A percentile compares a stretch with the other conserved stretches of the same genome.
phyloP scores from a whole-genome alignment of 2,888 invertebrate species.

The Cerceris ruficornis region DNA sequence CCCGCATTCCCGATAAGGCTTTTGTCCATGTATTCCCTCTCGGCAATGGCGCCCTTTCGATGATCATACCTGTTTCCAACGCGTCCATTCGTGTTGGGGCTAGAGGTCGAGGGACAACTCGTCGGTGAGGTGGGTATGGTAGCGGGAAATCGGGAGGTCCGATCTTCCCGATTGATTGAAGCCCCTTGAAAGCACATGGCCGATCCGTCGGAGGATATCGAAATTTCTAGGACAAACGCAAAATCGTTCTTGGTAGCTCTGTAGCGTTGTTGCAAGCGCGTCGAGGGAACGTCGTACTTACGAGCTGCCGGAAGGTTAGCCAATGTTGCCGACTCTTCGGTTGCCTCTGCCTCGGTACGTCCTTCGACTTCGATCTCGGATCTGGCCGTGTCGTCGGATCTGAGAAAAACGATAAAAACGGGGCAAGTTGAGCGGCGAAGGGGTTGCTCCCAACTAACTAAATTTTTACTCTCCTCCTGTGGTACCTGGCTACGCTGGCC shows the following conservation, averaged over 20 bases:
- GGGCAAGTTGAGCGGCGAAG: no score
- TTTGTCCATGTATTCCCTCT: constrained; percentile 81
- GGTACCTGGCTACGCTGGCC: constrained; percentile 85
- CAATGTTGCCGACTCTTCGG: constrained; percentile 79
- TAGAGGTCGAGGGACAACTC: constrained; percentile 69
- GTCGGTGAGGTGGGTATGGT: constrained; percentile 75
- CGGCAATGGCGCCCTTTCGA: constrained; percentile 74
- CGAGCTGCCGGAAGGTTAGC: constrained; percentile 72
- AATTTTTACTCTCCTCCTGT: no score
- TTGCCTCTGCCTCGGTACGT: constrained; percentile 81
- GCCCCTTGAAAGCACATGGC: neutral
- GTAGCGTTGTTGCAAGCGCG: no score
- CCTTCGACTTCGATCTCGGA: constrained; percentile 83
- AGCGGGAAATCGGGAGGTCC: constrained; percentile 56
- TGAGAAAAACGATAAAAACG: constrained; percentile 8
- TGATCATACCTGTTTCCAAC: constrained; percentile 79
- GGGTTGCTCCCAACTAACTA: no score
- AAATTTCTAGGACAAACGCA: neutral
- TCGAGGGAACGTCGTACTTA: constrained; percentile 53
- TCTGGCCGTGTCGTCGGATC: constrained; percentile 90
- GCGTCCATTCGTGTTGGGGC: constrained; percentile 78
- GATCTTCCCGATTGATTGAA: neutral
- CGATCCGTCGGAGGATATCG: neutral
- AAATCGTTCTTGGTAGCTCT: neutral
- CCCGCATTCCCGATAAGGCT: constrained; percentile 75